These are phyloP conservation scores for Plutella xylostella DNA, from an alignment of 2,888 invertebrate genomes.

Conservation along the genomic window DNA sequence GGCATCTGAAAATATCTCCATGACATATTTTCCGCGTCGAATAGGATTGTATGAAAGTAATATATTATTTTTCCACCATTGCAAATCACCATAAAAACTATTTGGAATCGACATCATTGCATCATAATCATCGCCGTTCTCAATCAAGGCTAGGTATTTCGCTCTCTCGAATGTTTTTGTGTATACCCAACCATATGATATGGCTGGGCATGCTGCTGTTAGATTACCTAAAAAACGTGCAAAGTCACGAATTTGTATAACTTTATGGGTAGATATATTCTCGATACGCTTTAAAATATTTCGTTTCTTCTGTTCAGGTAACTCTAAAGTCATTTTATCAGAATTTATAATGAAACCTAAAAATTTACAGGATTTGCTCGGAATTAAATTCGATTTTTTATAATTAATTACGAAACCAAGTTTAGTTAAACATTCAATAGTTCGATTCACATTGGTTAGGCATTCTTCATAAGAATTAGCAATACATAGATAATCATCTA, in stretches of 20 bases:
- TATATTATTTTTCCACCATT: constrained; percentile 1
- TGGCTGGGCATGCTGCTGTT: constrained; percentile 1
- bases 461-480: not conserved
- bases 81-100: not conserved
- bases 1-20: constrained; percentile 5
- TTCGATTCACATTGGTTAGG: not conserved
- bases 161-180: constrained; percentile 2
- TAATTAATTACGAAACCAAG: not conserved
- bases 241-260: not conserved
- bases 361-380: not conserved
- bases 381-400: not conserved
- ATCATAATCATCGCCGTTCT: too few species aligned
- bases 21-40: not conserved
- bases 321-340: not conserved
- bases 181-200: constrained; percentile 4
- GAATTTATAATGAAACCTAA: not conserved
- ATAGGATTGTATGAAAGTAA: not conserved
- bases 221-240: not conserved
- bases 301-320: not conserved
- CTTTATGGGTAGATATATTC: not conserved
- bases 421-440: not conserved
- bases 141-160: constrained; percentile 2
- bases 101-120: too few species aligned
- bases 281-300: not conserved
- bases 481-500: not conserved